Base-by-base conservation (phyloP, 2,113 vertebrate genomes). In the Macroglossus sobrinus region DNA sequence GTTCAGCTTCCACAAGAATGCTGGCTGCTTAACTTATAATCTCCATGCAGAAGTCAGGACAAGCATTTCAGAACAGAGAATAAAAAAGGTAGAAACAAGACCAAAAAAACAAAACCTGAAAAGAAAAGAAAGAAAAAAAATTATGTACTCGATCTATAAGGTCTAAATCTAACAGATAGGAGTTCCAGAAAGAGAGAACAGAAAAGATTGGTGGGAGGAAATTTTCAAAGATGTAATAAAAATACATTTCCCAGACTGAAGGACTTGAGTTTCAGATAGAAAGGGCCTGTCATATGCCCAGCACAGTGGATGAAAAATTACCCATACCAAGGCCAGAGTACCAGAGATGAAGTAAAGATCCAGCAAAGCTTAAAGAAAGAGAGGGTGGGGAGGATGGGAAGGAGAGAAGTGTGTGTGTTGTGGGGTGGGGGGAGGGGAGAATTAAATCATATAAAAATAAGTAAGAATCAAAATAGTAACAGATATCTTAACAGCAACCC, bases 141-240 rank as follows among this genome's bases (percentile, higher is more conserved):
- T 75, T 69, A 47, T 55, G 35, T 21, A 78, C 24, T 94, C 84
- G 55, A 24, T 74, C 30, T 85, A 66, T 38, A 93, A 88, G 30
- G 40, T 53, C 61, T 81, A 81, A 90, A 82, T 74, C 50, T 88
- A 88, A 88, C 69, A 33, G 35, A 88, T 24, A 63, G 74, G 43
- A 72, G 30, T 61, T 75, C 19, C 40, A 57, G 19, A 72, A 72
- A 85, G 45, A 63, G 22, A 79, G 50, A 71, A 72, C 61, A 78
- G 89, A 72, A 57, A 86, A 84, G 28, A 75, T 55, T 38, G 55
- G 68, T 93, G 43, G 81, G 50, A 81, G 59, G 47, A 63, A 68
- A 94, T 88, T 64, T 89, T 69, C 80, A 79, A 90, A 75, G 88
- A 84, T 35, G 5, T 68, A 66, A 92, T 84, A 81, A 64, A 88